phyloP scores from a whole-genome alignment of 2,888 invertebrate species.

The Sinopyrophorus schimmeli region DNA sequence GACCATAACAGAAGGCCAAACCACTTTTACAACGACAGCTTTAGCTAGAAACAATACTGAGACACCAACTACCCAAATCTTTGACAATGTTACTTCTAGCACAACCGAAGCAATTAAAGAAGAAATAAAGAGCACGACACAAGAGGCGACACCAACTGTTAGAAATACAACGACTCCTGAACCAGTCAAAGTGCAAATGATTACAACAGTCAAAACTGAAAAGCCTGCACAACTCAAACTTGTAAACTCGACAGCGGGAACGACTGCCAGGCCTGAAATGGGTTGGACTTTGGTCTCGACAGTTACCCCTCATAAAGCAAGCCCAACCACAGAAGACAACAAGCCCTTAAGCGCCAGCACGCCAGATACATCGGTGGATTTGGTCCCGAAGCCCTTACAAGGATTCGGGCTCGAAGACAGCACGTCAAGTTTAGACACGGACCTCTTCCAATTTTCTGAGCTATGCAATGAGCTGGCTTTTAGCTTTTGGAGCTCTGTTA shows the following conservation, averaged over 20 bases:
- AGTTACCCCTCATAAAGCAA: conserved; percentile 56
- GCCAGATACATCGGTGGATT: conserved; percentile 55
- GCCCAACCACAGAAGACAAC: conserved; percentile 22
- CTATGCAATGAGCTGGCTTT: conserved; percentile 86
- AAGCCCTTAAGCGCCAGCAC: conserved; percentile 40
- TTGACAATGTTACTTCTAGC: too few species aligned
- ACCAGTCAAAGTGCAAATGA: too few species aligned
- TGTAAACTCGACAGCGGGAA: conserved; percentile 27
- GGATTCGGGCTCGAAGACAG: conserved; percentile 78
- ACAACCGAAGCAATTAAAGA: too few species aligned
- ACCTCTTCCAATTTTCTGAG: conserved; percentile 75
- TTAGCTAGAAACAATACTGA: conserved; percentile 1
- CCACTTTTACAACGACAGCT: conserved; percentile 6
- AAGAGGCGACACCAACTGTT: too few species aligned
- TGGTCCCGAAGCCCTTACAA: conserved; percentile 61
- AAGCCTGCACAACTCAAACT: conserved; percentile 33
- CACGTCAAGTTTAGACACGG: conserved; percentile 69
- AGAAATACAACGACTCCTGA: too few species aligned
- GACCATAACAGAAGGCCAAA: conserved; percentile 1
- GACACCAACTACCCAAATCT: conserved; percentile 16
- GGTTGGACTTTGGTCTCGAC: conserved; percentile 65
- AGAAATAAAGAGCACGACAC: too few species aligned
- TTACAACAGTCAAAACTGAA: conserved; percentile 18
- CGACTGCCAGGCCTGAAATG: conserved; percentile 22
- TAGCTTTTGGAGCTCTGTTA: conserved; percentile 76